Percentiles rank a stretch among this genome's conserved stretches.
These are phyloP conservation scores for Pardalotus punctatus DNA, from an alignment of 2,113 vertebrate species.

Conservation along the genomic window DNA sequence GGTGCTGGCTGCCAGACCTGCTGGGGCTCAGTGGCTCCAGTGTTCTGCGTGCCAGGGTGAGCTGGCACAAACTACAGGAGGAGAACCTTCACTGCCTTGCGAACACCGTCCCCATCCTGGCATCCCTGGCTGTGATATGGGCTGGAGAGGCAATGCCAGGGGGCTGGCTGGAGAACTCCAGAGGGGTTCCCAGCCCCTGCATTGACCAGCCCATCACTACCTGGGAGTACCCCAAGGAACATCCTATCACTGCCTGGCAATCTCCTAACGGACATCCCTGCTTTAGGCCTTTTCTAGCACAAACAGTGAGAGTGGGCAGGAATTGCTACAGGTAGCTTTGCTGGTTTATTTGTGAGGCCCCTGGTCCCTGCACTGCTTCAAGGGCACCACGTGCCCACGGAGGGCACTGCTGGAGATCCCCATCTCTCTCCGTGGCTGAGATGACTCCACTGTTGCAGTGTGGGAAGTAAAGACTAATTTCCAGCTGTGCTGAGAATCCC, in stretches of 20 bases:
- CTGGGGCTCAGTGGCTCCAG: rapidly evolving
- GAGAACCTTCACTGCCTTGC: not conserved
- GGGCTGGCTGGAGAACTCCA: not conserved
- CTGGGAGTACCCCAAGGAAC: too few species aligned
- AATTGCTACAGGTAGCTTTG: rapidly evolving
- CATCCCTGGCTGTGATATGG: not conserved
- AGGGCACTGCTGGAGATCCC: not conserved
- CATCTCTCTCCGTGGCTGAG: not conserved
- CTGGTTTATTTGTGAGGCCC: not conserved
- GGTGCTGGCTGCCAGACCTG: not conserved
- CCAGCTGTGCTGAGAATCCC: not conserved
- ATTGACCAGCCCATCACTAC: not conserved
- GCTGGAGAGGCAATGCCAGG: rapidly evolving
- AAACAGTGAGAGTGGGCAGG: rapidly evolving
- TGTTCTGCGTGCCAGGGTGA: not conserved
- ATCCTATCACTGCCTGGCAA: not conserved
- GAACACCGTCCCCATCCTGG: not conserved
- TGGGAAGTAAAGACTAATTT: not conserved
- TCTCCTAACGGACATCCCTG: not conserved
- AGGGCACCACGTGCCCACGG: rapidly evolving
- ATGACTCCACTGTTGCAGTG: not conserved
- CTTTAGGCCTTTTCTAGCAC: not conserved
- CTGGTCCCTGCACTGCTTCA: rapidly evolving
- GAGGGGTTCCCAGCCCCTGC: not conserved
- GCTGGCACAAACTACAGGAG: not conserved